Base-by-base conservation (phyloP, 2,113 vertebrate species). In the Glareola pratincola region DNA sequence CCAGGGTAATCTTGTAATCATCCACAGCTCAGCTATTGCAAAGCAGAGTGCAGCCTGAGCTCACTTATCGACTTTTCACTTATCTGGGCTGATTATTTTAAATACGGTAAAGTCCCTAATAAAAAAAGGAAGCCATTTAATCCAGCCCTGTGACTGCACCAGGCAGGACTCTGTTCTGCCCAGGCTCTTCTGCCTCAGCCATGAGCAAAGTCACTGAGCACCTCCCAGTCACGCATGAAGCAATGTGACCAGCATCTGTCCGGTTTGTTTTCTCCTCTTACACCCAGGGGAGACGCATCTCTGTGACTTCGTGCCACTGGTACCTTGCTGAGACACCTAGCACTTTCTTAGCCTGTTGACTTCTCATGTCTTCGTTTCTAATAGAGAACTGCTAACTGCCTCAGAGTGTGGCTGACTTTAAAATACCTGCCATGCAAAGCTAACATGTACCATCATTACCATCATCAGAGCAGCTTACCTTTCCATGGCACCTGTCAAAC, bases 1-100 rank as follows among this genome's bases (percentile, higher is more conserved):
- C 45, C 12, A 27, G 76, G 68, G 73, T 91, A 93, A 96, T 87
- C 75, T 66, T 92, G 36, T 85, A 93, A 96, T 96, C 97, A 96
- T 85, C 67, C 57, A 77, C 77, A 95, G 69, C 53, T 96, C 85
- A 84, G 56, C 50, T 91, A 77, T 89, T 88, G 81, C 69, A 92
- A 90, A 88, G 57, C 64, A 23, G 43, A 84, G 57, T 87, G 79
- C 80, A 95, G 80, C 77, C 41, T 96, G 80, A 93, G 59, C 47
- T 97, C 87, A 68, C 76, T 96, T 82, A 93, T 1, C 0, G 16
- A 88, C 72, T 95, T 87, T 96, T 92, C 81, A 87, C 47, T 92
- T 91, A 78, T 17, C 67, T 88, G 17, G 37, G 45, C 72, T 95
- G 67, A 96, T 91, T 94, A 86, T 90, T 95, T 89, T 86, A 93